These are phyloP conservation scores for Fragariocoptes setiger DNA, from an alignment of 1,140 invertebrate genomes.

Conservation along the genomic window DNA sequence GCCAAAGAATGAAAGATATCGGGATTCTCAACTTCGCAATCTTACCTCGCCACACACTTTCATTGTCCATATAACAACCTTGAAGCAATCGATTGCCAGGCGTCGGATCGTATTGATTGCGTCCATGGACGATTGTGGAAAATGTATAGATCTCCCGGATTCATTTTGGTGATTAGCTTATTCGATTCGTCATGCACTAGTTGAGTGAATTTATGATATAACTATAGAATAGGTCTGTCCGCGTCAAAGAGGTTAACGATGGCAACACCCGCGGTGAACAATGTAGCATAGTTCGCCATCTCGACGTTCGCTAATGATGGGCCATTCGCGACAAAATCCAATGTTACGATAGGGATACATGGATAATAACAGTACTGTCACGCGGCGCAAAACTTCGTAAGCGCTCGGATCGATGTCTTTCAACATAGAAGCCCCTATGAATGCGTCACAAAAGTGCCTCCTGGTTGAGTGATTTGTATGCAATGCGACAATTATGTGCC, in stretches of 20 bases:
- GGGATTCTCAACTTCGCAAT: too few species aligned
- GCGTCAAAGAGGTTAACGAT: neutral
- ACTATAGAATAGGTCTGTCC: neutral
- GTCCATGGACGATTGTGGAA: slow-evolving; percentile 18
- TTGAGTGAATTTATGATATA: neutral
- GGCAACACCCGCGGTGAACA: neutral
- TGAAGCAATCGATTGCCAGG: slow-evolving; percentile 14
- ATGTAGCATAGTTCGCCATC: neutral
- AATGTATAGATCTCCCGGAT: slow-evolving; percentile 16
- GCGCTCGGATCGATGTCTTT: neutral
- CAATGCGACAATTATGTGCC: slow-evolving; percentile 4
- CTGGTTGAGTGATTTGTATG: neutral
- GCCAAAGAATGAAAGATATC: too few species aligned
- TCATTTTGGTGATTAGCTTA: slow-evolving; percentile 15
- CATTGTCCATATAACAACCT: slow-evolving; percentile 18
- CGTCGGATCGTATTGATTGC: slow-evolving; percentile 15
- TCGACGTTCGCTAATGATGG: neutral
- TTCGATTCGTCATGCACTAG: neutral
- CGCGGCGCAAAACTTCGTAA: neutral
- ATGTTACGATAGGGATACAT: neutral
- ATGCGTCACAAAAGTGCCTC: slow-evolving; percentile 1
- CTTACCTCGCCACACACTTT: too few species aligned
- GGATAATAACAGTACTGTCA: neutral
- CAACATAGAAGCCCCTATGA: neutral
- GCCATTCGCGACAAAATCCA: neutral